Evolutionary conservation across 2,888 invertebrate species (phyloP), one percentile per base, ranked within the genome.

Genomic region (Eristalis tenax): DNA sequence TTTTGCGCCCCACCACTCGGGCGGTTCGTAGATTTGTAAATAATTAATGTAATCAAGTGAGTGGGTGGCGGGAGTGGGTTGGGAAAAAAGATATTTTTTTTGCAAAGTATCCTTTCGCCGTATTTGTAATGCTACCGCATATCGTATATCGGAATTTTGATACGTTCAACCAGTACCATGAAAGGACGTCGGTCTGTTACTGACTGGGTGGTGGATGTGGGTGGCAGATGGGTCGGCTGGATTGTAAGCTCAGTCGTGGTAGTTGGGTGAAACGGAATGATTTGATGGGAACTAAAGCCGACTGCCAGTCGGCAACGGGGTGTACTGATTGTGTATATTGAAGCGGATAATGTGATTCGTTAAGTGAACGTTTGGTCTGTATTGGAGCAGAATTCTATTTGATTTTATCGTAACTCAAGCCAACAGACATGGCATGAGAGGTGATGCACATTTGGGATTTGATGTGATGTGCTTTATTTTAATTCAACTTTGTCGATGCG

Each of bases 21-120:
- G 6, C 38, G 50, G 18, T 50, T 50, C 50, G 71, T 76, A 64
- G 68, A 83, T 87, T 80, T 83, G 76, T 79, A 73, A 87, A 87
- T 87, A 73, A 87, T 87, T 80, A 87, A 87, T 83, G 82, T 63
- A 78, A 84, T 83, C 57, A 68, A 69, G 70, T 69, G 64, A 63
- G 68, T 68, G 77, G 61, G 65, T 50, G 65, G 71, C 35, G 32
- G 40, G 57, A 23, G 26, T 1, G 43, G 26, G 40, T 38, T 32
- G 35, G 8, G 43, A 84, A 85, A 69, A 80, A 18, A 22, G 23
- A 22, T 26, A 23, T 59, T 15, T 15, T 59, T 66, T 75, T 80
- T 76, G n/a, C 63, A 50, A 50, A 81, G 76, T 65, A 75, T 43
- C 71, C 75, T 43, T 79, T 69, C 56, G 50, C 10, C 38, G 38